These are phyloP conservation scores for Apamea crenata DNA, from an alignment of 2,888 invertebrate species.

Conservation along the genomic window DNA sequence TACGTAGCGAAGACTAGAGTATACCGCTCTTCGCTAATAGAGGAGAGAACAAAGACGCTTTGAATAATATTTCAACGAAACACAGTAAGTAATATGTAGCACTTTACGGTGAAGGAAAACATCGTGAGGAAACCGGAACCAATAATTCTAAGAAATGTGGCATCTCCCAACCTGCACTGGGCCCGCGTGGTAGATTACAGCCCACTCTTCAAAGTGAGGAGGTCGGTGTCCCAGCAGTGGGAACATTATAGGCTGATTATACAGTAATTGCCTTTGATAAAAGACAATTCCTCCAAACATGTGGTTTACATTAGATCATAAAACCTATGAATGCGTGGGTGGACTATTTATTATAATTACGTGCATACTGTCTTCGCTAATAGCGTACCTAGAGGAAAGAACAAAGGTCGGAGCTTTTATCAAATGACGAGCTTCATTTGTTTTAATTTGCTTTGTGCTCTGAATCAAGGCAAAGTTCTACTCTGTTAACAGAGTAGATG, in stretches of 20 bases:
- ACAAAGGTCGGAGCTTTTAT: conserved; percentile 16
- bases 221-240: background rate
- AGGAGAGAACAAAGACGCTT: too few relatives aligned
- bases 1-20: too few relatives aligned
- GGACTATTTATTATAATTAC: background rate
- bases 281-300: background rate
- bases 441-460: background rate
- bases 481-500: background rate
- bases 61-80: background rate
- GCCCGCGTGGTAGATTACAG: too few relatives aligned
- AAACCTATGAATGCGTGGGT: background rate
- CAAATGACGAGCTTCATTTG: background rate
- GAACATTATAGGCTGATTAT: too few relatives aligned
- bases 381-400: background rate
- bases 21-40: too few relatives aligned
- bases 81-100: background rate
- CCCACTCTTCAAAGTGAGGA: background rate
- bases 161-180: too few relatives aligned
- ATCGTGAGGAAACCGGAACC: background rate
- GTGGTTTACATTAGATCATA: background rate
- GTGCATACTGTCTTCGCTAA: background rate
- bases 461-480: background rate
- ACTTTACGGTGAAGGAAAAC: background rate
- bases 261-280: background rate
- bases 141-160: background rate